Evolutionary conservation across 2,888 invertebrate species (phyloP).

Genomic region (Cataglyphis altisquamis): DNA sequence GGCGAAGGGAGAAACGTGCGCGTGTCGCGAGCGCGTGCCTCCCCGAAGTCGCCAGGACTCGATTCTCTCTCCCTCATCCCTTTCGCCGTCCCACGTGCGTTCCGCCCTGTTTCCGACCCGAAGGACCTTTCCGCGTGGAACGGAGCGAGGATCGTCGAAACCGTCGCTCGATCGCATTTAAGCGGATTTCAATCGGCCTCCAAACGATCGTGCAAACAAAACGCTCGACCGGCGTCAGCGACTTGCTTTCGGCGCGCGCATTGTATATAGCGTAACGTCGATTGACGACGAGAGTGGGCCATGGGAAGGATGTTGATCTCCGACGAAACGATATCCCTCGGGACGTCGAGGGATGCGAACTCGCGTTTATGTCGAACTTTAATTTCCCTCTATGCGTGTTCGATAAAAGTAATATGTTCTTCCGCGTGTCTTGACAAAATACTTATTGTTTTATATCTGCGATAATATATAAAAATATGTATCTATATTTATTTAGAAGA

Average conservation of each 20-base stretch:
- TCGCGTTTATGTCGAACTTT: conserved; percentile 29
- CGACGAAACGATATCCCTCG: conserved; percentile 31
- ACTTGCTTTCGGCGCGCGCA: conserved; percentile 50
- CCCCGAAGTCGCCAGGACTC: conserved; percentile 65
- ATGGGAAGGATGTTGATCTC: conserved; percentile 67
- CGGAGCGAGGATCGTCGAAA: conserved; percentile 41
- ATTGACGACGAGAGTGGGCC: conserved; percentile 46
- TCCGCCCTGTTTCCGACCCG: conserved; percentile 29
- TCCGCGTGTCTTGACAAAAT: not conserved
- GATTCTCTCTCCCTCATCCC: conserved; percentile 50
- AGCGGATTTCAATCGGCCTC: conserved; percentile 74
- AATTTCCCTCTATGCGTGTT: conserved; percentile 6
- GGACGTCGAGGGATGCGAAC: conserved; percentile 21
- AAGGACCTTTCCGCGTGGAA: conserved; percentile 44
- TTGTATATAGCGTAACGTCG: conserved; percentile 45
- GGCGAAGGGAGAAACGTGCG: conserved; percentile 64
- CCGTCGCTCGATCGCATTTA: conserved; percentile 68
- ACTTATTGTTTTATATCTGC: not conserved
- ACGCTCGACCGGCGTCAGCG: conserved; percentile 50
- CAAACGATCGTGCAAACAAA: conserved; percentile 71
- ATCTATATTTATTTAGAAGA: not conserved
- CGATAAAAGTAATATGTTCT: not conserved
- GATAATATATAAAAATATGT: not conserved
- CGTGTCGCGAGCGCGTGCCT: conserved; percentile 75
- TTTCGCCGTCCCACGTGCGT: conserved; percentile 37